Percentiles rank a stretch among this genome's conserved stretches.
These are phyloP conservation scores for Monopis laevigella DNA, from an alignment of 2,888 invertebrate genomes.

Conservation along the genomic window DNA sequence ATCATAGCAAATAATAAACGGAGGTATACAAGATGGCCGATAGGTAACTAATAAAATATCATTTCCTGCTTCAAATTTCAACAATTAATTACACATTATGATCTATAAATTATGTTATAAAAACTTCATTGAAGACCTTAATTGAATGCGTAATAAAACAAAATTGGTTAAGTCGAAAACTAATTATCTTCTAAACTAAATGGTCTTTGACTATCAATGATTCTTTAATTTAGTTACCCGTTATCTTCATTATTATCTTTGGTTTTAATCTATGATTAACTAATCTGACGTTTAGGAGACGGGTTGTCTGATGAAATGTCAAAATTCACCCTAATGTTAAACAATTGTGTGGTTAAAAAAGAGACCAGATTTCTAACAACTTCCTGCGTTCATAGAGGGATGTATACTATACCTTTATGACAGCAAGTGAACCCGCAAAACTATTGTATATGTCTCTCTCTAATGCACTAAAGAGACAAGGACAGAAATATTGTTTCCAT, in stretches of 20 bases:
- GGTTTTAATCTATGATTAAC: too few relatives aligned
- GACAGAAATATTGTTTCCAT: constrained; percentile 25
- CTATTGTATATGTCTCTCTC: constrained; percentile 28
- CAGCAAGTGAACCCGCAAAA: constrained; percentile 10
- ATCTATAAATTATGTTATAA: constrained; percentile 8
- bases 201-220: too few relatives aligned
- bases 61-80: constrained; percentile 44
- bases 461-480: constrained; percentile 25
- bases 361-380: constrained; percentile 58
- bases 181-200: too few relatives aligned
- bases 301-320: constrained; percentile 40
- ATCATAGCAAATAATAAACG: constrained; percentile 53
- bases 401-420: constrained; percentile 9
- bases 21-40: constrained; percentile 21
- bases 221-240: too few relatives aligned
- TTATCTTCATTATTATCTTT: too few relatives aligned
- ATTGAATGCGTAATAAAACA: neutral
- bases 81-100: constrained; percentile 34
- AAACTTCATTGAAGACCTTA: constrained; percentile 5
- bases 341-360: constrained; percentile 50
- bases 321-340: constrained; percentile 49
- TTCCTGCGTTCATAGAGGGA: constrained; percentile 37
- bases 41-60: constrained; percentile 29
- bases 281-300: constrained; percentile 27
- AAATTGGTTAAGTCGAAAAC: too few relatives aligned